Evolutionary conservation across 2,888 invertebrate species (phyloP), one percentile per base, ranked within the genome.

Genomic region (Caenorhabditis sulstoni): DNA sequence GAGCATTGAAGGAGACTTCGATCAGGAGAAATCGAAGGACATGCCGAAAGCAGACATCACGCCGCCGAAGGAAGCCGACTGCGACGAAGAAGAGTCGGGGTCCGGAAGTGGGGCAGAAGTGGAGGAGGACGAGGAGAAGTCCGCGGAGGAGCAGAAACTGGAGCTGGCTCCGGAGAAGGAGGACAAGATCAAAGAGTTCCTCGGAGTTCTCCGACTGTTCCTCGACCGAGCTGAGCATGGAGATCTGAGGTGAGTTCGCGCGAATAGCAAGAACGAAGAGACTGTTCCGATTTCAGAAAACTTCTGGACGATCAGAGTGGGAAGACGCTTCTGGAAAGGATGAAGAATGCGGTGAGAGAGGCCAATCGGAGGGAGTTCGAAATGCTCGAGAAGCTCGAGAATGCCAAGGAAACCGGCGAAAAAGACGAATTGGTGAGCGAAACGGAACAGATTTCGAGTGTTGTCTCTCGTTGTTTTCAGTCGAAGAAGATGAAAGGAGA

Each of bases 11-110:
- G 79, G 66, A 23, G 79, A 79, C 61, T 79, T 79, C 49, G 79
- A 79, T 59, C 45, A 58, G n/a, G 55, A 16, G 1, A 53, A 75
- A 22, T 39, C 59, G 18, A 70, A 75, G 29, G 79, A 74, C 37
- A 79, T 79, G 79, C 79, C 79, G 12, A 79, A 74, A 20, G 79
- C 79, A 16, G 79, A 79, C 49, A 79, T 79, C 23, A 29, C 23
- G 50, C 79, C 79, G 29, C 68, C 71, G 20, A 66, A 74, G 16
- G 73, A 79, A 5, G 79, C 74, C 53, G 74, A 79, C 52, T 79
- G 79, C 45, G 79, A 79, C 47, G 65, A 79, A 9, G 64, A 57
- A n/a, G 73, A 57, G n/a, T 53, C 58, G 22, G 74, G 74, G n/a
- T 53, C 58, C n/a, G 74, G 74, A 66, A 61, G 61, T 47, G 74